phyloP scores from a whole-genome alignment of 2,797 vertebrate species.

The Cryptoprocta ferox region DNA sequence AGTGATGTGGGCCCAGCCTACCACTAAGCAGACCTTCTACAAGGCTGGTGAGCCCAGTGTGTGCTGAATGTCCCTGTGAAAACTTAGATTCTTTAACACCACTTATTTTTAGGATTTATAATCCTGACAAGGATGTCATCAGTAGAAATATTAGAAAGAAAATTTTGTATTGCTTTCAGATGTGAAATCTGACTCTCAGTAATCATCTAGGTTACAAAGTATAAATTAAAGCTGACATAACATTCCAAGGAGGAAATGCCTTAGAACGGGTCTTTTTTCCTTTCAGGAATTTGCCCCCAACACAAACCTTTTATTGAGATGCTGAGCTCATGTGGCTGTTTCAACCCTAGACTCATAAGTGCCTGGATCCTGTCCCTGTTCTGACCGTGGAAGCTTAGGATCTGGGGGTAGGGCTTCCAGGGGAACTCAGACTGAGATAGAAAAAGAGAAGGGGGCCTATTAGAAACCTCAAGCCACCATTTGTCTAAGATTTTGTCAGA shows the following conservation, averaged over 20 bases:
- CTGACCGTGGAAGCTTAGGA: neutral
- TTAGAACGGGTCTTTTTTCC: neutral
- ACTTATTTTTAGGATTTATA: neutral
- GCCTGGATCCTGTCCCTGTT: neutral
- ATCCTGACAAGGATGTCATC: neutral
- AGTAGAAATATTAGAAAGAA: neutral
- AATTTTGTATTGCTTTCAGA: neutral
- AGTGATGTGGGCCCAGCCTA: no score
- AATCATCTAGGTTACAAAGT: neutral
- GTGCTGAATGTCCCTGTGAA: neutral
- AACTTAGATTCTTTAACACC: neutral
- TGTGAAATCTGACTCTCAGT: neutral
- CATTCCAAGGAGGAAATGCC: neutral
- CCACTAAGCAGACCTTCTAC: neutral
- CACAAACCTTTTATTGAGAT: neutral
- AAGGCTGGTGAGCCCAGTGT: rapidly evolving
- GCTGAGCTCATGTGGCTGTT: neutral
- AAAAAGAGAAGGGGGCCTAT: neutral
- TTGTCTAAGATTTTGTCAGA: neutral
- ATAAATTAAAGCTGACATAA: neutral
- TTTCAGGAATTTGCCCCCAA: neutral
- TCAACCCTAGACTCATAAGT: neutral
- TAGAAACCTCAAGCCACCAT: neutral
- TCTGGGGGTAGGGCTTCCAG: neutral
- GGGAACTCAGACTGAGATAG: neutral